Evolutionary conservation across 35 echinoderm and acorn worm species (phyloP).

Genomic region (Patiria miniata): DNA sequence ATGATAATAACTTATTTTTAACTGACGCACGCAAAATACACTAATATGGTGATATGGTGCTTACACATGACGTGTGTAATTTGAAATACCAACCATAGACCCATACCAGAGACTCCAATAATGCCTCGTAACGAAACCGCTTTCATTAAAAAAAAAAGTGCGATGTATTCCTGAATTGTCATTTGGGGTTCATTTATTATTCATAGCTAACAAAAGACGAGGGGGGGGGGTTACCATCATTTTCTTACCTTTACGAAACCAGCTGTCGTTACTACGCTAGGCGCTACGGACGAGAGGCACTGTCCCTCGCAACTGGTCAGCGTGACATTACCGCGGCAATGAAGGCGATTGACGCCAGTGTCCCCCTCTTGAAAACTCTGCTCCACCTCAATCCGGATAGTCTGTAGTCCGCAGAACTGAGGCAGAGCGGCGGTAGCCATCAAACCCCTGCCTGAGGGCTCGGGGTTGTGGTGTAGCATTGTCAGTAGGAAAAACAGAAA

Average conservation of each 20-base stretch:
- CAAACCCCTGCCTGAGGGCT: not conserved
- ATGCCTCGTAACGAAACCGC: too few species aligned
- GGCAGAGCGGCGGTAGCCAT: not conserved
- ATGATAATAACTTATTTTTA: too few species aligned
- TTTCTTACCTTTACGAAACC: slow-evolving; percentile 19
- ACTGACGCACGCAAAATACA: too few species aligned
- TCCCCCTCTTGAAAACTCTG: not conserved
- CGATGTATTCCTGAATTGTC: too few species aligned
- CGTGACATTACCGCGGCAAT: slow-evolving; percentile 35
- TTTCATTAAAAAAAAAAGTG: too few species aligned
- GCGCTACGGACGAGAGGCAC: slow-evolving; percentile 4
- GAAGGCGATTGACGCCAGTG: not conserved
- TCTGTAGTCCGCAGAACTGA: slow-evolving; percentile 6
- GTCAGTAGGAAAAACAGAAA: not conserved
- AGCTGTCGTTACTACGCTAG: not conserved
- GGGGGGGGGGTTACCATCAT: too few species aligned
- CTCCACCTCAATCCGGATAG: not conserved
- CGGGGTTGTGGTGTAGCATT: not conserved
- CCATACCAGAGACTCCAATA: too few species aligned
- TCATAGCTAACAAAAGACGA: too few species aligned
- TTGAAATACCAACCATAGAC: too few species aligned
- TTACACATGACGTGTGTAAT: too few species aligned
- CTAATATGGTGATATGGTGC: too few species aligned
- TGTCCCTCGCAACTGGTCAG: slow-evolving; percentile 46
- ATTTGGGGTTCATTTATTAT: too few species aligned